Evolutionary conservation across 2,113 vertebrate species (phyloP).

Genomic region (Hippocampus barbouri): DNA sequence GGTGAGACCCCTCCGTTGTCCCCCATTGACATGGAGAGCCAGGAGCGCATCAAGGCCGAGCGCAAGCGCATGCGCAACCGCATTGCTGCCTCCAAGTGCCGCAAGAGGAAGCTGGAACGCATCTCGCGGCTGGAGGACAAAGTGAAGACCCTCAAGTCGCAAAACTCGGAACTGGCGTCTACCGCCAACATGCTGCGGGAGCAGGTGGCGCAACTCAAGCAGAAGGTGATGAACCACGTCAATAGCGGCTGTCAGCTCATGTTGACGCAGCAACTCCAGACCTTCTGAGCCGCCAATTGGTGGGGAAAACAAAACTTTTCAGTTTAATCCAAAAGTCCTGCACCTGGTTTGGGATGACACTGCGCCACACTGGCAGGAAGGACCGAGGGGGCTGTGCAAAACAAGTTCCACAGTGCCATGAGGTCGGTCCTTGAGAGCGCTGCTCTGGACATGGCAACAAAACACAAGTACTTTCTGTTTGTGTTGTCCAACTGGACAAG

Average conservation of each 20-base stretch:
- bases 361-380: constrained; percentile 55
- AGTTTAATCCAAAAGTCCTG: constrained; percentile 48
- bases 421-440: constrained; percentile 29
- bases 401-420: constrained; percentile 68
- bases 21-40: constrained; percentile 97
- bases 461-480: constrained; percentile 68
- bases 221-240: constrained; percentile 99
- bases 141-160: constrained; percentile 97
- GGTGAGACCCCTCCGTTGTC: constrained; percentile 95
- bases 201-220: constrained; percentile 99
- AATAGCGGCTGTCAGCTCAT: constrained; percentile 99
- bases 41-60: constrained; percentile 98
- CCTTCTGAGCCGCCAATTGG: constrained; percentile 80
- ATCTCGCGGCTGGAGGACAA: constrained; percentile 98
- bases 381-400: constrained; percentile 42
- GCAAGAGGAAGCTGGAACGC: constrained; percentile 98
- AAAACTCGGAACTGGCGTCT: constrained; percentile 97
- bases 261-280: constrained; percentile 99
- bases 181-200: constrained; percentile 97
- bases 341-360: constrained; percentile 57
- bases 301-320: constrained; percentile 42
- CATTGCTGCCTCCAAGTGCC: constrained; percentile 97
- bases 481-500: constrained; percentile 57
- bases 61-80: constrained; percentile 99
- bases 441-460: constrained; percentile 57